These are phyloP conservation scores for Macrosiphum euphorbiae DNA, from an alignment of 2,888 invertebrate species.

Conservation along the genomic window DNA sequence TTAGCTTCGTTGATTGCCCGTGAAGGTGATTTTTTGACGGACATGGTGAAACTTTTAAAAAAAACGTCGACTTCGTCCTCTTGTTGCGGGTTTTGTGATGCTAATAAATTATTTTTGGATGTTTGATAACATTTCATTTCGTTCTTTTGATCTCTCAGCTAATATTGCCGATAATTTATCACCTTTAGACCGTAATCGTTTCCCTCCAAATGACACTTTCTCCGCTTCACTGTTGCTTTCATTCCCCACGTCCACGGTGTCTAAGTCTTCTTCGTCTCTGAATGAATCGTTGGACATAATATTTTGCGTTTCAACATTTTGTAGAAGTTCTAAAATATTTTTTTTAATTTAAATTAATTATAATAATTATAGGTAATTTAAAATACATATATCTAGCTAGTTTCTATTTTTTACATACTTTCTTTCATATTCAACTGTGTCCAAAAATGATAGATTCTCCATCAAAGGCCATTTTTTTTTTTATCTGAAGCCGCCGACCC, in stretches of 20 bases:
- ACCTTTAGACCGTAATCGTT: neutral
- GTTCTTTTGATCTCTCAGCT: neutral
- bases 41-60: constrained; percentile 12
- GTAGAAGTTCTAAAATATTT: constrained; percentile 7
- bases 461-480: constrained; percentile 11
- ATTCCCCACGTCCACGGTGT: neutral
- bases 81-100: neutral
- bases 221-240: neutral
- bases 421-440: neutral
- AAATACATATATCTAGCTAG: neutral
- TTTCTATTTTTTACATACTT: constrained; percentile 12
- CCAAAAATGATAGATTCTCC: neutral
- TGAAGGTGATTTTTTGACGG: neutral
- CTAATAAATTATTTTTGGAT: constrained; percentile 16
- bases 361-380: neutral
- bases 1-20: constrained; percentile 6
- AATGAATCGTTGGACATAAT: neutral
- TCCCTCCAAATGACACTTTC: neutral
- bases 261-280: neutral
- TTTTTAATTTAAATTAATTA: neutral
- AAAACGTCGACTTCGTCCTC: neutral
- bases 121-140: constrained; percentile 10
- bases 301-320: constrained; percentile 3
- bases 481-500: neutral
- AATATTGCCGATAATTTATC: constrained; percentile 1